Base-by-base conservation (phyloP, 1,140 invertebrate genomes). In the Campoletis sonorensis region DNA sequence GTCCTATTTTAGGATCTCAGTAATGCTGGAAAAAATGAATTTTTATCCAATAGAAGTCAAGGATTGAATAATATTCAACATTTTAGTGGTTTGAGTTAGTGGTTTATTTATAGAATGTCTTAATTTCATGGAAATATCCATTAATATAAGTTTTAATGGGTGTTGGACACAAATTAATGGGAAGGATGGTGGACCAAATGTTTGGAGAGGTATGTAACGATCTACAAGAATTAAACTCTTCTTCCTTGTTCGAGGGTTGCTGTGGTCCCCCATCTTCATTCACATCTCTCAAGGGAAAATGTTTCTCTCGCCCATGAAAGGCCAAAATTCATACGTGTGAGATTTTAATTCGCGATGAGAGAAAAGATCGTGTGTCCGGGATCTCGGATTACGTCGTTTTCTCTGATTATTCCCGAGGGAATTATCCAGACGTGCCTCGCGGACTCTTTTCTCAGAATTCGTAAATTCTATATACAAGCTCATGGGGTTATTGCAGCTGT, bases 301-400 rank as follows among this genome's bases (percentile, higher is more conserved):
- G 61, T 64, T 64, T 23, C 11, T 64, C 21, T 26, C 33, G n/a
- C 79, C 33, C 61, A 37, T 79, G 37, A 26, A 21, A 45, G 79
- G 30, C 5, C 67, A 16, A 58, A 54, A 30, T 26, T 79, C 72
- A 81, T 81, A 86, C 75, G 72, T 80, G 83, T 81, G 81, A 84
- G 83, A 87, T 88, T 85, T 88, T 85, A 83, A 87, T 87, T 86
- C 86, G 72, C 79, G 82, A 85, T 85, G 79, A 54, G 70, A 79
- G 70, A 70, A 26, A 67, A 80, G 79, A 37, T 45, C 27, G 51
- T 70, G 79, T 51, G 54, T 58, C 26, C 49, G 71, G 79, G 71
- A 58, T 77, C 26, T 81, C 78, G 79, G 79, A 85, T 85, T 81
- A 79, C 80, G 51, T 21, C 61, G 33, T 72, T 58, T n/a, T 27